A percentile compares a stretch with the other conserved stretches of the same genome.
Evolutionary conservation across 2,888 invertebrate species (phyloP).

Genomic region (Volucella inflata): DNA sequence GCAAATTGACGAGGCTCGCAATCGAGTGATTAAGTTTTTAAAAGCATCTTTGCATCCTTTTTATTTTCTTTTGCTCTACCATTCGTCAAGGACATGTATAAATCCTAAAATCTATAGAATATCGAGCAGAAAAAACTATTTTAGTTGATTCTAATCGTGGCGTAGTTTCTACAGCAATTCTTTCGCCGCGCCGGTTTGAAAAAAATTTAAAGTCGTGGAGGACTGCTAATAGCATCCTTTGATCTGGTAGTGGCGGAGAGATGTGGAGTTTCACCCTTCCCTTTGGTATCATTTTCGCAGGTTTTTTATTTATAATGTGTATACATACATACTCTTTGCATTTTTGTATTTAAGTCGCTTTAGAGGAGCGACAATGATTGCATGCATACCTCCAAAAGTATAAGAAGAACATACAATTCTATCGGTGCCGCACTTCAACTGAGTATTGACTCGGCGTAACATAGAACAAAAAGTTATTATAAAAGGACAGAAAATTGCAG

Average conservation of each 20-base stretch:
- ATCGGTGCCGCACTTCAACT: too few species aligned
- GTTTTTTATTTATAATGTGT: neutral
- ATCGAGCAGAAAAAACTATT: conserved; percentile 10
- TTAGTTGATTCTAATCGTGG: conserved; percentile 33
- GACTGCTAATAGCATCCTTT: neutral
- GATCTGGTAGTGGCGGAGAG: too few species aligned
- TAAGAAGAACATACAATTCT: neutral
- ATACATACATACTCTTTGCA: conserved; percentile 8
- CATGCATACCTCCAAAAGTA: conserved; percentile 29
- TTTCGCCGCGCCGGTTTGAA: neutral
- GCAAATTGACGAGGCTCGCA: conserved; percentile 13
- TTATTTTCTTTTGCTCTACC: neutral
- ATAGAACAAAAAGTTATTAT: conserved; percentile 18
- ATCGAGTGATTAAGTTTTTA: conserved; percentile 39
- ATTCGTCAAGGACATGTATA: conserved; percentile 10
- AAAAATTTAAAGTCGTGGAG: neutral
- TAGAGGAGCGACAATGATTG: conserved; percentile 39
- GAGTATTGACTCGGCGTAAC: neutral
- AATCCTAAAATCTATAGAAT: neutral
- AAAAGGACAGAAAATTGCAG: conserved; percentile 40
- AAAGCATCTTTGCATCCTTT: neutral
- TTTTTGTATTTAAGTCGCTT: conserved; percentile 47
- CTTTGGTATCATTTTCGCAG: neutral
- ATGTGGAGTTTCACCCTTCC: too few species aligned
- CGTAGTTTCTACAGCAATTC: neutral